These are phyloP conservation scores for Eciton burchellii DNA, from an alignment of 1,140 invertebrate genomes.

Conservation along the genomic window DNA sequence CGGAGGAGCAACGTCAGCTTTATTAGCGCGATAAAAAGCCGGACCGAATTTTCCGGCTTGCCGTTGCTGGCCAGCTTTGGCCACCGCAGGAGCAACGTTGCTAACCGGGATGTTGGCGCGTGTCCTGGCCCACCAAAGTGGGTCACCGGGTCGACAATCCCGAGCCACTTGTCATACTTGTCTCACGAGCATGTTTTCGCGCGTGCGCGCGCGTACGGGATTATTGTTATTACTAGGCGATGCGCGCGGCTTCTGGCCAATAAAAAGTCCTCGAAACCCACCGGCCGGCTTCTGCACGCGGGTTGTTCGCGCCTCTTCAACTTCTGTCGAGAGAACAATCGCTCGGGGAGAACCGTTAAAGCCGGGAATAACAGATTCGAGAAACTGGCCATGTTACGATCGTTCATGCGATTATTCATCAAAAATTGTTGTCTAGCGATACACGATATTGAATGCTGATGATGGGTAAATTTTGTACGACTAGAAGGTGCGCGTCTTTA, in stretches of 20 bases:
- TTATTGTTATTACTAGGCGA: slow-evolving; percentile 37
- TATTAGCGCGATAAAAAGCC: slow-evolving; percentile 41
- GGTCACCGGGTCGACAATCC: slow-evolving; percentile 63
- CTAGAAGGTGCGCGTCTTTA: too few species aligned
- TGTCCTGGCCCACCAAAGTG: slow-evolving; percentile 47
- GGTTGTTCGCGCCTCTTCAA: neutral
- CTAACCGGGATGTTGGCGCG: slow-evolving; percentile 35
- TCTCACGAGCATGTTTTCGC: slow-evolving; percentile 14
- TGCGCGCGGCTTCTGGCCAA: neutral
- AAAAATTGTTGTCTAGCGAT: too few species aligned
- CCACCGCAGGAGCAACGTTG: slow-evolving; percentile 41
- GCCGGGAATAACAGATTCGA: too few species aligned
- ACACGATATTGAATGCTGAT: too few species aligned
- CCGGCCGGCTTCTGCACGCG: neutral
- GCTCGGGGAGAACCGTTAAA: neutral
- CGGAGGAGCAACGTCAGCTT: slow-evolving; percentile 1
- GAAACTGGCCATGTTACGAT: too few species aligned
- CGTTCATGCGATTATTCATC: too few species aligned
- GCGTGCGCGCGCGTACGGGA: slow-evolving; percentile 19
- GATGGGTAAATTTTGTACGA: too few species aligned
- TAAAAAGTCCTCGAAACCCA: slow-evolving; percentile 46
- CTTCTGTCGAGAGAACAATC: neutral
- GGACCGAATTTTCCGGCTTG: slow-evolving; percentile 11
- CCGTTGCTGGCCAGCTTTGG: slow-evolving; percentile 32
- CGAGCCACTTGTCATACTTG: slow-evolving; percentile 58